Evolutionary conservation across 1,140 invertebrate genomes (phyloP).

Genomic region (Solenopsis fugax): DNA sequence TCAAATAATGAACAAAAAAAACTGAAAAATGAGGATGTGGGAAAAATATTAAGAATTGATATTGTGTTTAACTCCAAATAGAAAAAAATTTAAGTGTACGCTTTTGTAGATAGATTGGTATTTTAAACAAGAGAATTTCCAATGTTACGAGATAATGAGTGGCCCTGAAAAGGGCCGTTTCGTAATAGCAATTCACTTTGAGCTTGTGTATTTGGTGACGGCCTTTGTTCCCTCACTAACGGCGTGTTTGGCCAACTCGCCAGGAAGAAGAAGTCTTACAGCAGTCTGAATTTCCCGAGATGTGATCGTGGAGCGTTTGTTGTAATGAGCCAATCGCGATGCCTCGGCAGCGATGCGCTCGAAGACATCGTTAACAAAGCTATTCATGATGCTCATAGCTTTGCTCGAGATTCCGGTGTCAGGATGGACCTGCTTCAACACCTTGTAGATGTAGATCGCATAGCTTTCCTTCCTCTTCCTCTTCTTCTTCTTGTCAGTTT

Average conservation of each 20-base stretch:
- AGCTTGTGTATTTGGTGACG: constrained; percentile 81
- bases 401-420: constrained; percentile 88
- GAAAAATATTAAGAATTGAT: background rate
- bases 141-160: constrained; percentile 58
- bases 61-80: too few relatives aligned
- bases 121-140: background rate
- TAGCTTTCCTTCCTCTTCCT: constrained; percentile 90
- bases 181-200: constrained; percentile 65
- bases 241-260: constrained; percentile 81
- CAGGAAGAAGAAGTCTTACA: constrained; percentile 84
- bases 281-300: constrained; percentile 85
- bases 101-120: too few relatives aligned
- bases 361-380: constrained; percentile 88
- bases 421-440: constrained; percentile 90
- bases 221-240: constrained; percentile 70
- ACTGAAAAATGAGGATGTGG: background rate
- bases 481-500: constrained; percentile 87
- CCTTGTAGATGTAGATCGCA: constrained; percentile 91
- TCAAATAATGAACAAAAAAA: background rate
- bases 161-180: constrained; percentile 80
- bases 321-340: constrained; percentile 86
- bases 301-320: constrained; percentile 86
- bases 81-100: too few relatives aligned
- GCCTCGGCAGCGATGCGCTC: constrained; percentile 89
- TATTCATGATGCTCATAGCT: constrained; percentile 90